Evolutionary conservation across 2,113 vertebrate genomes (phyloP).

Genomic region (Penelope pileata): DNA sequence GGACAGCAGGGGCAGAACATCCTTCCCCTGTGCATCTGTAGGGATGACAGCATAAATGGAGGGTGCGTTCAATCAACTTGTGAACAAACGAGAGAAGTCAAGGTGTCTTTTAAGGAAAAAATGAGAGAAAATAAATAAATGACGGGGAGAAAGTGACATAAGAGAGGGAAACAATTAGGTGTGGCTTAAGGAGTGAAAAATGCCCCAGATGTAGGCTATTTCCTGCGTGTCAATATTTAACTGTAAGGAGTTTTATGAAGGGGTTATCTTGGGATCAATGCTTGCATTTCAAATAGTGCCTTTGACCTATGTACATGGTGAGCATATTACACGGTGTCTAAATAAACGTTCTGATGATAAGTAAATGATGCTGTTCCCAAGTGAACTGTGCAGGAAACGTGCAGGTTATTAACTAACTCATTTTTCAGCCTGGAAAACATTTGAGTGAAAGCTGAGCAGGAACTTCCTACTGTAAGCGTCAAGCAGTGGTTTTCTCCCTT

Average conservation of each 20-base stretch:
- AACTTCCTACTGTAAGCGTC: background rate
- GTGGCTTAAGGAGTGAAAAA: background rate
- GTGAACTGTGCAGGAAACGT: background rate
- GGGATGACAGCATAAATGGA: background rate
- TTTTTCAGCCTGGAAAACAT: background rate
- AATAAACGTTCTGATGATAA: constrained; percentile 11
- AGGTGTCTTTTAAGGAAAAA: background rate
- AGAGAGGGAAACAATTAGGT: background rate
- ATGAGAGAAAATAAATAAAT: background rate
- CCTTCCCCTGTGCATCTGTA: background rate
- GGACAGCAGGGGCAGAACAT: background rate
- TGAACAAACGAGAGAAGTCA: background rate
- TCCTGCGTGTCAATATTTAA: background rate
- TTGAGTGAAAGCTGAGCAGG: background rate
- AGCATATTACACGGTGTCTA: background rate
- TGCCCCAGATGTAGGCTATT: background rate
- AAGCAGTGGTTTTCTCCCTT: background rate
- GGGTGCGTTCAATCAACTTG: background rate
- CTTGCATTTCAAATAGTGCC: background rate
- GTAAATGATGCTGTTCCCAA: background rate
- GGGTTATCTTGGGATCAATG: background rate
- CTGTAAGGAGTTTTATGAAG: background rate
- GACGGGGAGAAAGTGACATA: background rate
- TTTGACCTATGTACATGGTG: background rate
- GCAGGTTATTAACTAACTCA: background rate